These are phyloP conservation scores for Capreolus pygargus DNA, from an alignment of 2,113 vertebrate species.

Conservation along the genomic window DNA sequence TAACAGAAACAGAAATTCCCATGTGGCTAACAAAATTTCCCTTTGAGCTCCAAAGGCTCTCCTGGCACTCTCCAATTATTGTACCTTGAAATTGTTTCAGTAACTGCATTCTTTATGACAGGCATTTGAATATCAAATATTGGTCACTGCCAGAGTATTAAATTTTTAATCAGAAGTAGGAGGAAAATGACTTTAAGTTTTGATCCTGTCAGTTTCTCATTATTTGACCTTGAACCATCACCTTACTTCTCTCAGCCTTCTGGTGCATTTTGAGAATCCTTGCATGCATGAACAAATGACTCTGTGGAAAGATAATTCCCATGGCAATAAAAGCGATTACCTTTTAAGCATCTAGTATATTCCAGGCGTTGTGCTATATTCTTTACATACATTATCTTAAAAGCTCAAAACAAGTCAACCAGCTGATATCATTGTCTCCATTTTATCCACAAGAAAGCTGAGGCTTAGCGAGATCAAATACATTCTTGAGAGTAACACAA, in stretches of 20 bases:
- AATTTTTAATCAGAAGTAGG: background rate
- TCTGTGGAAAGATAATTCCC: background rate
- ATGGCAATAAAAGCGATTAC: background rate
- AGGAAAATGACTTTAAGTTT: background rate
- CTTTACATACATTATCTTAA: constrained; percentile 21
- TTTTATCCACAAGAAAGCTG: background rate
- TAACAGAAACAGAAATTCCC: background rate
- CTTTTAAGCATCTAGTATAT: constrained; percentile 4
- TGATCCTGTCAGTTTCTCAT: background rate
- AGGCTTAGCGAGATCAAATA: background rate
- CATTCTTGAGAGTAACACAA: background rate
- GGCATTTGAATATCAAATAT: background rate
- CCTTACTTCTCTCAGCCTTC: background rate
- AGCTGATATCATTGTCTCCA: background rate
- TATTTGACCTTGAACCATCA: background rate
- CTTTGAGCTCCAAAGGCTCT: background rate
- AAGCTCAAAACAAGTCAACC: background rate
- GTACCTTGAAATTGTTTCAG: background rate
- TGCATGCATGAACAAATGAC: background rate
- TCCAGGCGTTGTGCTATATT: background rate
- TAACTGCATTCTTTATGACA: background rate
- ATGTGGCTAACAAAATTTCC: background rate
- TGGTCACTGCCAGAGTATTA: background rate
- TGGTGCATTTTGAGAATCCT: background rate
- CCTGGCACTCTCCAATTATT: background rate